Conservation (phyloP, 2,888 invertebrate genomes). For the Chrysotoxum bicinctum region DNA sequence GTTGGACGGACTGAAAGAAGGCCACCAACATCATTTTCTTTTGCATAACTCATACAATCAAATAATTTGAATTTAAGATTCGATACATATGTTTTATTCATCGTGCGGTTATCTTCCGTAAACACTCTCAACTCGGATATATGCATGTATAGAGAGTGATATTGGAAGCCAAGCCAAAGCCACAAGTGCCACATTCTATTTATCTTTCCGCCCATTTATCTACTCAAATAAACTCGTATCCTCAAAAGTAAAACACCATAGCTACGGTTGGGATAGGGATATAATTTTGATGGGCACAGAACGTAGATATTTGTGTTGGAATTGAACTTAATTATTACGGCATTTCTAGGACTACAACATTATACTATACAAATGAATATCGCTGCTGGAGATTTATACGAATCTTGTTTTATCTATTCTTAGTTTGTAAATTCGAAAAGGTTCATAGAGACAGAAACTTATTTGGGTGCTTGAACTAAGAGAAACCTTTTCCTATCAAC, state of each 20-base stretch:
- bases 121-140: not conserved
- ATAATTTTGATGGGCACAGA: not conserved
- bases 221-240: not conserved
- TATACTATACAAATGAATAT: not conserved
- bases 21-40: not conserved
- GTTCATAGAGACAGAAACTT: not conserved
- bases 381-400: not conserved
- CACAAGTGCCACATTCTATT: conserved; percentile 1
- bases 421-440: not conserved
- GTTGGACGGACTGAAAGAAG: not conserved
- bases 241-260: not conserved
- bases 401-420: not conserved
- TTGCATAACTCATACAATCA: not conserved
- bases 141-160: not conserved
- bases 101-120: conserved; percentile 19
- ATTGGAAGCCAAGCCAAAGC: not conserved
- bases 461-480: not conserved
- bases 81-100: conserved; percentile 17
- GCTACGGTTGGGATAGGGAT: not conserved
- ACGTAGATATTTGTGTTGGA: not conserved
- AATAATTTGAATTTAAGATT: conserved; percentile 17
- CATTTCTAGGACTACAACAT: not conserved
- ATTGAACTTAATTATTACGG: conserved; percentile 9
- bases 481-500: not conserved
- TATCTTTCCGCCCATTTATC: conserved; percentile 8